Base-by-base conservation (phyloP, 2,797 vertebrate genomes). In the Echeneis naucrates region DNA sequence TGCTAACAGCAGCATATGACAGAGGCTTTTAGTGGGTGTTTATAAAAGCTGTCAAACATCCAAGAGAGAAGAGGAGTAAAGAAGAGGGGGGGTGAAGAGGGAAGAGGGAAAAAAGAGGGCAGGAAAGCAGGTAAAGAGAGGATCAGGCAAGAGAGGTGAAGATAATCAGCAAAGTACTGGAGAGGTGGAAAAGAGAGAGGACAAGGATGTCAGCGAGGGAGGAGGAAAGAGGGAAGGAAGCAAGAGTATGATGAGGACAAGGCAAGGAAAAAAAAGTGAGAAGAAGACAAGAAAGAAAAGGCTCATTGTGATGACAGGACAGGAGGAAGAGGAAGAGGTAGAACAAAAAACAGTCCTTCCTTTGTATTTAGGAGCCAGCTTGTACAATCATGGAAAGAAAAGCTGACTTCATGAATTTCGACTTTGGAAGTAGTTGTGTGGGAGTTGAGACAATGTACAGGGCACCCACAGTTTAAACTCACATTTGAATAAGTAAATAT, bases 21-120 rank as follows among this genome's bases (percentile, higher is more conserved):
- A 55, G 65, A 74, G 65, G 78, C 82, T 88, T 85, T 88, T 87
- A 88, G 80, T 72, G 74, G 65, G 71, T 76, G 67, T 82, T 87
- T 85, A 83, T 71, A 76, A 79, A 83, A 68, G 59, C 84, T 83
- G 76, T 82, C 84, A 87, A 83, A 72, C 59, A 77, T 53, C 45
- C 61, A 32, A 35, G 65, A 75, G 73, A 78, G 45, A 11, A 73
- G 72, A 75, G 7, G 68, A 69, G 63, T 55, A 76, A 60, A 72
- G 44, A 23, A 68, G 45, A 63, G 54, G 56, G 71, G 27, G 23
- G 24, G 24, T 45, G 30, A 60, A 72, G 51, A 65, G 56, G 37
- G 37, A 58, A 4, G 44, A 10, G 57, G 14, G 51, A 24, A 33
- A 16, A 60, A 56, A 30, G 6, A 56, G 21, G 17, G 38, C 0